Evolutionary conservation across 2,888 invertebrate species (phyloP).

Genomic region (Crematogaster levior): DNA sequence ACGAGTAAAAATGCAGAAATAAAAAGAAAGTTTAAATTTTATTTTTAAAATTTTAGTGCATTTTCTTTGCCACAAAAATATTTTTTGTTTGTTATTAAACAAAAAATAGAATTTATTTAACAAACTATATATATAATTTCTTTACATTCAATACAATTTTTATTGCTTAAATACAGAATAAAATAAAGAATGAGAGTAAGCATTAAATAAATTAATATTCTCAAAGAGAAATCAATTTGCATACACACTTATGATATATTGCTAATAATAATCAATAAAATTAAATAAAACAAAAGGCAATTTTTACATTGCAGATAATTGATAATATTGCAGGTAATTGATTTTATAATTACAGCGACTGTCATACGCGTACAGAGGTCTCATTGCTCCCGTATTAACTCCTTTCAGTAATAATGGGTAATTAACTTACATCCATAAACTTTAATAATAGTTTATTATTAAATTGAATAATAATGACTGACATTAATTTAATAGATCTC

Average conservation of each 20-base stretch:
- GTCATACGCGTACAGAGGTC: conserved; percentile 85
- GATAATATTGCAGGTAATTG: background rate
- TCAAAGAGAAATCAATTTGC: background rate
- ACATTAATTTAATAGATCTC: conserved; percentile 38
- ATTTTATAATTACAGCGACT: conserved; percentile 58
- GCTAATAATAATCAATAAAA: conserved; percentile 34
- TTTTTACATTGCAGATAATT: background rate
- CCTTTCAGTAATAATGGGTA: conserved; percentile 89
- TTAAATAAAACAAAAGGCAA: conserved; percentile 52
- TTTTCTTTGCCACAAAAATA: background rate
- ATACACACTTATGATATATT: background rate
- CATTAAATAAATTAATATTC: background rate
- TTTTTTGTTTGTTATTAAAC: background rate
- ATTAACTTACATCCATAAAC: conserved; percentile 38
- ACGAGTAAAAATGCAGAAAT: background rate
- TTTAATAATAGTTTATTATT: background rate
- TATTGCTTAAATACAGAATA: background rate
- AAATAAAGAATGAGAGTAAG: background rate
- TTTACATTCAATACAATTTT: background rate
- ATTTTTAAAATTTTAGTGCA: background rate
- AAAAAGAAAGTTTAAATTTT: background rate
- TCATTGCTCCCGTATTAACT: conserved; percentile 91
- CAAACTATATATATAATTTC: background rate
- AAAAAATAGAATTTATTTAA: no score
- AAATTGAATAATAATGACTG: background rate